These are phyloP conservation scores for Parnassius smintheus DNA, from an alignment of 2,888 invertebrate species.

Conservation along the genomic window DNA sequence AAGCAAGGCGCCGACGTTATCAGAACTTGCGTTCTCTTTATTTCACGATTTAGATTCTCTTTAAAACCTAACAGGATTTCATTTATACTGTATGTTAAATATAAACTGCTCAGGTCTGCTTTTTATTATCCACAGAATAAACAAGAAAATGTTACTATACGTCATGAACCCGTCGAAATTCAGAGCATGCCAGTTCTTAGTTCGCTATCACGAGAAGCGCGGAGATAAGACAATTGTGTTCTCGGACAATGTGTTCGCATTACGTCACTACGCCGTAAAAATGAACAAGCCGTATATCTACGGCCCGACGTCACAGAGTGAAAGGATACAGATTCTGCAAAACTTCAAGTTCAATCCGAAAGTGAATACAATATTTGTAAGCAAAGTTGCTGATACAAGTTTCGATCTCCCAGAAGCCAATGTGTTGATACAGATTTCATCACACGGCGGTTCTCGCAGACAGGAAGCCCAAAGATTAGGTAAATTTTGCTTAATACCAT, in stretches of 20 bases:
- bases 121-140: conserved; percentile 80
- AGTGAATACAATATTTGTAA: conserved; percentile 99
- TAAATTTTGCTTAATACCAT: conserved; percentile 23
- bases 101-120: background rate
- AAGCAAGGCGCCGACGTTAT: too few species aligned
- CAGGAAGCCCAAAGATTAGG: conserved; percentile 99
- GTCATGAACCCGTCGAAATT: conserved; percentile 99
- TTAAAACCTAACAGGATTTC: too few species aligned
- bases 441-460: conserved; percentile 98
- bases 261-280: conserved; percentile 97
- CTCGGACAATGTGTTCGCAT: conserved; percentile 99
- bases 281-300: conserved; percentile 99
- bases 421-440: conserved; percentile 98
- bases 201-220: conserved; percentile 93
- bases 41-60: too few species aligned
- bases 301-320: conserved; percentile 97
- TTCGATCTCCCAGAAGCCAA: conserved; percentile 99
- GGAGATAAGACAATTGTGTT: conserved; percentile 99
- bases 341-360: conserved; percentile 99
- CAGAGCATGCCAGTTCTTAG: conserved; percentile 96
- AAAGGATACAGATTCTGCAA: conserved; percentile 98
- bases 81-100: too few species aligned
- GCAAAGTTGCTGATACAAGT: conserved; percentile 99
- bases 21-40: too few species aligned
- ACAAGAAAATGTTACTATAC: conserved; percentile 95